These are phyloP conservation scores for Drosophila picticornis DNA, from an alignment of 2,888 invertebrate species.

Conservation along the genomic window DNA sequence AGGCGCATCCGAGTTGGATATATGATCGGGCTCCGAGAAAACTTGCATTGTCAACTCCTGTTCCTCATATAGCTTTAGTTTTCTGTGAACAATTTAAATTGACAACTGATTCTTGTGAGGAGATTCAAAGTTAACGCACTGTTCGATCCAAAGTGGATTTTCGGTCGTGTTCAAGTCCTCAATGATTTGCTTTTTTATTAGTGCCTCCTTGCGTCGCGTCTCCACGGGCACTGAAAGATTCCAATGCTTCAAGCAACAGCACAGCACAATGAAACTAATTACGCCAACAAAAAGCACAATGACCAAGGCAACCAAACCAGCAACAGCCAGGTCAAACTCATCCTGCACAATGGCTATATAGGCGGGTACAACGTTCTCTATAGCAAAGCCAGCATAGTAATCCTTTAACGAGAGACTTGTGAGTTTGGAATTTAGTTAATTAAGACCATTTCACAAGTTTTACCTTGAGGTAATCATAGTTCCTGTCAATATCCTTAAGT, in stretches of 20 bases:
- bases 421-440: not conserved
- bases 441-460: not conserved
- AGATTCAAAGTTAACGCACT: constrained; percentile 86
- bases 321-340: constrained; percentile 93
- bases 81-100: constrained; percentile 86
- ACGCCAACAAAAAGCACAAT: constrained; percentile 94
- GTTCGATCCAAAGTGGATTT: constrained; percentile 97
- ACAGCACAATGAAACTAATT: constrained; percentile 93
- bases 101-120: not conserved
- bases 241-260: constrained; percentile 95
- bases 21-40: constrained; percentile 90
- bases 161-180: constrained; percentile 95
- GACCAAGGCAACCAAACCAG: constrained; percentile 93
- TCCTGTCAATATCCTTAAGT: constrained; percentile 92
- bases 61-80: constrained; percentile 95
- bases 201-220: constrained; percentile 92
- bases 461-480: constrained; percentile 93
- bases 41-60: constrained; percentile 97
- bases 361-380: constrained; percentile 91
- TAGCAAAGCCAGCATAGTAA: constrained; percentile 90
- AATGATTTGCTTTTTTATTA: constrained; percentile 93
- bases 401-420: constrained; percentile 69
- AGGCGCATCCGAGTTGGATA: constrained; percentile 84
- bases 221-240: constrained; percentile 93
- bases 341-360: constrained; percentile 89